These are phyloP conservation scores for Anoplophora glabripennis DNA, from an alignment of 1,140 invertebrate species.

Conservation along the genomic window DNA sequence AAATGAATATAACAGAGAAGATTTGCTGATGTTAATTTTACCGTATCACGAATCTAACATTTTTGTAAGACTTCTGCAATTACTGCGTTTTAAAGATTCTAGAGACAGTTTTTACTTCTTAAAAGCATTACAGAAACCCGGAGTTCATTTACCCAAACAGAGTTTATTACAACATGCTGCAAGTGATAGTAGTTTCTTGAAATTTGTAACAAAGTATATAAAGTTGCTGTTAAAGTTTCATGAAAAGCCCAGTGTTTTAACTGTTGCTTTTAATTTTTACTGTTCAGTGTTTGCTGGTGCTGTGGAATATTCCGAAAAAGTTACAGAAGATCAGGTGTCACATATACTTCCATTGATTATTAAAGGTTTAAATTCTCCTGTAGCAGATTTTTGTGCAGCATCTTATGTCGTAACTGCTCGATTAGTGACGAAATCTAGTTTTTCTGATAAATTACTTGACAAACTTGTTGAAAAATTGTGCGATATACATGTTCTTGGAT, in stretches of 20 bases:
- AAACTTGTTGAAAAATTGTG: slow-evolving; percentile 61
- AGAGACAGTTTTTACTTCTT: slow-evolving; percentile 78
- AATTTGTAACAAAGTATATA: slow-evolving; percentile 71
- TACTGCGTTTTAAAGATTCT: slow-evolving; percentile 62
- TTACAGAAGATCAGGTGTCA: slow-evolving; percentile 68
- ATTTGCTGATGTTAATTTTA: slow-evolving; percentile 74
- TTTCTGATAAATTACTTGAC: slow-evolving; percentile 61
- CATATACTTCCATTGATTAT: slow-evolving; percentile 67
- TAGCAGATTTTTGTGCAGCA: slow-evolving; percentile 68
- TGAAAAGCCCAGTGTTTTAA: slow-evolving; percentile 59
- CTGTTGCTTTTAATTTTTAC: slow-evolving; percentile 75
- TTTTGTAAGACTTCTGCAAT: slow-evolving; percentile 80
- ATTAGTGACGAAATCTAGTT: slow-evolving; percentile 61
- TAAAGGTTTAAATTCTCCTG: slow-evolving; percentile 63
- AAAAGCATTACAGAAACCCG: slow-evolving; percentile 66
- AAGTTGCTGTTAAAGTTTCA: slow-evolving; percentile 60
- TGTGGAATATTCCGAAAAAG: slow-evolving; percentile 54
- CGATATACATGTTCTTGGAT: slow-evolving; percentile 52
- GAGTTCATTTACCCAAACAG: slow-evolving; percentile 66
- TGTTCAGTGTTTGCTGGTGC: slow-evolving; percentile 68
- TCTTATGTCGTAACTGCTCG: slow-evolving; percentile 72
- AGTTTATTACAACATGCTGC: slow-evolving; percentile 71
- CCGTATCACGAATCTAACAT: slow-evolving; percentile 90
- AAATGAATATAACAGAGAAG: slow-evolving; percentile 81
- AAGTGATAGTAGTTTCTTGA: slow-evolving; percentile 66